Percentiles rank a stretch among this genome's conserved stretches.
Evolutionary conservation across 2,888 invertebrate species (phyloP).

Genomic region (Chloroclysta siterata): DNA sequence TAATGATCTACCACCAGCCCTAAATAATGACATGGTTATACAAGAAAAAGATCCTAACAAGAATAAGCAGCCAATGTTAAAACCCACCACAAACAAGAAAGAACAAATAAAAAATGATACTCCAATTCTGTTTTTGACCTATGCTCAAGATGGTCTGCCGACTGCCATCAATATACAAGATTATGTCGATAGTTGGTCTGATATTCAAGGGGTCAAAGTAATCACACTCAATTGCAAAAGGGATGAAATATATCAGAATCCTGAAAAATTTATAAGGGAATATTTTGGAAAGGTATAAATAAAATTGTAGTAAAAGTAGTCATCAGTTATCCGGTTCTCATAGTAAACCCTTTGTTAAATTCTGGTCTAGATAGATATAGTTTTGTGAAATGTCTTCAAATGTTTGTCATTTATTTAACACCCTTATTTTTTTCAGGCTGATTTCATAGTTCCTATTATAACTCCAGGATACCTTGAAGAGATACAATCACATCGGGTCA

Average conservation of each 20-base stretch:
- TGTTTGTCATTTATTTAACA: no score
- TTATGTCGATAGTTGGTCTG: slow-evolving; percentile 75
- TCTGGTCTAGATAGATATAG: no score
- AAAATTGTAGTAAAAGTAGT: no score
- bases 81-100: slow-evolving; percentile 48
- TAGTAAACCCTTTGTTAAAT: no score
- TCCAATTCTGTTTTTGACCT: slow-evolving; percentile 80
- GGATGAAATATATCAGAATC: slow-evolving; percentile 80
- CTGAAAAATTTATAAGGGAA: slow-evolving; percentile 83
- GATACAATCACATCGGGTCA: slow-evolving; percentile 67
- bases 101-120: slow-evolving; percentile 57
- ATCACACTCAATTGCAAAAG: slow-evolving; percentile 78
- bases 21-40: slow-evolving; percentile 63
- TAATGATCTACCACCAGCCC: slow-evolving; percentile 71
- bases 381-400: no score
- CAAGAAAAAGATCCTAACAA: slow-evolving; percentile 60
- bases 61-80: slow-evolving; percentile 55
- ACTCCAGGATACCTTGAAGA: slow-evolving; percentile 79
- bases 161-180: slow-evolving; percentile 78
- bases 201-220: slow-evolving; percentile 66
- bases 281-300: slow-evolving; percentile 81
- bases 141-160: slow-evolving; percentile 79
- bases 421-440: slow-evolving; percentile 71
- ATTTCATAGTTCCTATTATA: slow-evolving; percentile 83
- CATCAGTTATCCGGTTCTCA: no score